Conservation (phyloP, 2,113 vertebrate species). For the Menura novaehollandiae region DNA sequence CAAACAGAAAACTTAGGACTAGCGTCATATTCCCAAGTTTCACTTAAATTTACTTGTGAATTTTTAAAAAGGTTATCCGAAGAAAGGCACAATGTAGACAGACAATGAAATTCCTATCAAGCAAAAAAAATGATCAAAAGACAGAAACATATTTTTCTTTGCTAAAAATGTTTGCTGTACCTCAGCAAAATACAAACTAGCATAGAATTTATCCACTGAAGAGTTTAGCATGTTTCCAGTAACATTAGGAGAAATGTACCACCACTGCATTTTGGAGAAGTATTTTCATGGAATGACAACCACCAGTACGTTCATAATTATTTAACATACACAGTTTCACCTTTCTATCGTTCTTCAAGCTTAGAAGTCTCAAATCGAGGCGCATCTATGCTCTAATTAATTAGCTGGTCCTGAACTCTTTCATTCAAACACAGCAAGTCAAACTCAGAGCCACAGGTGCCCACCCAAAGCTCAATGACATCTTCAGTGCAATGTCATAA, state of each 20-base stretch:
- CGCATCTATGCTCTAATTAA: background rate
- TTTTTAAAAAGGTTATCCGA: background rate
- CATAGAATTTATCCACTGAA: background rate
- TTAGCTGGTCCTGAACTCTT: background rate
- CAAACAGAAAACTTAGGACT: background rate
- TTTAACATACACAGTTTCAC: background rate
- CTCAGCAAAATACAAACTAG: background rate
- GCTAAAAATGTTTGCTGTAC: background rate
- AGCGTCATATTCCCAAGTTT: background rate
- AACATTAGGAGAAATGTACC: background rate
- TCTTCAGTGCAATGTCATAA: background rate
- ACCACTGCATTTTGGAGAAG: background rate
- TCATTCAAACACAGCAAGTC: background rate
- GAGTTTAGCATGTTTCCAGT: background rate
- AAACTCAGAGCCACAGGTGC: background rate
- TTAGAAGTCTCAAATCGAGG: background rate
- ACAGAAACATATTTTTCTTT: background rate
- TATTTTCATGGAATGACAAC: background rate
- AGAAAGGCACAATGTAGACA: background rate
- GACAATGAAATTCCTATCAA: background rate
- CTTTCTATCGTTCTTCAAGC: background rate
- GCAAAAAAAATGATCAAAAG: background rate
- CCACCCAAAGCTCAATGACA: background rate
- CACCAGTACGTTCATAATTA: background rate
- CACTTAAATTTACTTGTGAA: background rate